Percentiles rank a stretch among this genome's conserved stretches.
phyloP scores from a whole-genome alignment of 2,797 vertebrate species.

The Gymnoscopelus microlampas region DNA sequence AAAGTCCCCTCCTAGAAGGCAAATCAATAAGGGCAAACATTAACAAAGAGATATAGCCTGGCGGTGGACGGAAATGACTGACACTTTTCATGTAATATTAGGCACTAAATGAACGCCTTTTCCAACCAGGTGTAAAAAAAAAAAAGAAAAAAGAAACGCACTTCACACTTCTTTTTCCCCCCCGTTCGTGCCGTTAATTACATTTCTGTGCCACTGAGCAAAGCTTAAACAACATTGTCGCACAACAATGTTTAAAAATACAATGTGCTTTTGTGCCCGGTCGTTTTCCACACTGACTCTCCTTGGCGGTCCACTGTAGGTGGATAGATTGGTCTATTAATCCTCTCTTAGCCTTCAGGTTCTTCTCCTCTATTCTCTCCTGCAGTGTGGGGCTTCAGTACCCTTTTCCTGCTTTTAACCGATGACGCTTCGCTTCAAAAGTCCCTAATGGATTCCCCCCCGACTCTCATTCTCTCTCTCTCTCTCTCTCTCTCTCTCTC shows the following conservation, averaged over 20 bases:
- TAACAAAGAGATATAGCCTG: neutral
- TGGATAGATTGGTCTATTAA: slow-evolving; percentile 56
- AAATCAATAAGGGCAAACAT: slow-evolving; percentile 51
- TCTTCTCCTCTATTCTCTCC: slow-evolving; percentile 51
- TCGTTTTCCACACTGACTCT: slow-evolving; percentile 27
- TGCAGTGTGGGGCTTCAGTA: slow-evolving; percentile 35
- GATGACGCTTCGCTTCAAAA: slow-evolving; percentile 56
- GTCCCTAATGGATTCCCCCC: slow-evolving; percentile 55
- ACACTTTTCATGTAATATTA: slow-evolving; percentile 5
- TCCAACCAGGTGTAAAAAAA: neutral
- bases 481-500: slow-evolving; percentile 1
- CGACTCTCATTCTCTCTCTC: slow-evolving; percentile 50
- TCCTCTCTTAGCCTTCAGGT: slow-evolving; percentile 42
- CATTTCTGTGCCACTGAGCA: slow-evolving; percentile 13
- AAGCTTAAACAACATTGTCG: slow-evolving; percentile 22
- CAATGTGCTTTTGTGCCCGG: slow-evolving; percentile 9
- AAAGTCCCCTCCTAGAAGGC: slow-evolving; percentile 93
- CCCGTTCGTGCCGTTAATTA: slow-evolving; percentile 4
- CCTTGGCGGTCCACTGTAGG: slow-evolving; percentile 35
- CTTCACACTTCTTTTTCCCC: neutral
- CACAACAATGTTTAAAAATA: slow-evolving; percentile 15
- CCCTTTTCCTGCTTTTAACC: slow-evolving; percentile 39
- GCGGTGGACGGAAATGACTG: slow-evolving; percentile 15
- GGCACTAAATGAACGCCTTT: neutral
- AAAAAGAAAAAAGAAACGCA: neutral